Evolutionary conservation across 35 echinoderm and acorn worm genomes (phyloP), one percentile per base, ranked within the genome.

Genomic region (Holothuria glaberrima): DNA sequence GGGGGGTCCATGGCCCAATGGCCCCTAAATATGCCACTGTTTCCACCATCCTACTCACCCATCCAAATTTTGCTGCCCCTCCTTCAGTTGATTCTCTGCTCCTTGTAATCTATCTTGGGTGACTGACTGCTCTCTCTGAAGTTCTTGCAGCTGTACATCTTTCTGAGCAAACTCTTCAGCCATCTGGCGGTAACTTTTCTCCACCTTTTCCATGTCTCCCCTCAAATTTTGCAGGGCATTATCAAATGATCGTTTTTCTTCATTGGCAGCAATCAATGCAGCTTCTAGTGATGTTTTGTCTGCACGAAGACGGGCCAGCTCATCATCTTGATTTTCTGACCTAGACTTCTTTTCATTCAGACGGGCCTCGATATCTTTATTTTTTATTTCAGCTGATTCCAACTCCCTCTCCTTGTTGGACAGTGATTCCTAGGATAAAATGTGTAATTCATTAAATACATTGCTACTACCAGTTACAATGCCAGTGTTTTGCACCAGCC

Each of bases 141-240:
- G 14, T 26, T 26, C 75, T 54, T 99, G 90, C 50, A 99, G 35
- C 48, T 93, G 80, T 0, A 30, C 32, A 35, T 88, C 75, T 70
- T 91, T 99, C 3, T 66, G 73, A 30, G 72, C 73, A 12, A 99
- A 82, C 30, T 99, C 93, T 48, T 99, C 93, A 56, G 88, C 88
- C 93, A 99, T 95, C 84, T 95, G 93, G 30, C 92, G 92, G 85
- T 95, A 99, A 41, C 87, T 90, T 38, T 92, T 84, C 77, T 99
- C 97, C 13, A 99, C 97, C 82, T 70, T 86, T 1, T 84, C 93
- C 75, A 95, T 94, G 83, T 99, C 97, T 28, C 67, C 52, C 29
- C 93, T 82, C 10, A 99, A 85, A 21, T 75, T 91, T 67, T 99
- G 97, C 33, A 94, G 58, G 7, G 97, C 91, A n/a, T 88, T 79